phyloP scores from a whole-genome alignment of 1,140 invertebrate genomes.

The Tetragonula clypearis region DNA sequence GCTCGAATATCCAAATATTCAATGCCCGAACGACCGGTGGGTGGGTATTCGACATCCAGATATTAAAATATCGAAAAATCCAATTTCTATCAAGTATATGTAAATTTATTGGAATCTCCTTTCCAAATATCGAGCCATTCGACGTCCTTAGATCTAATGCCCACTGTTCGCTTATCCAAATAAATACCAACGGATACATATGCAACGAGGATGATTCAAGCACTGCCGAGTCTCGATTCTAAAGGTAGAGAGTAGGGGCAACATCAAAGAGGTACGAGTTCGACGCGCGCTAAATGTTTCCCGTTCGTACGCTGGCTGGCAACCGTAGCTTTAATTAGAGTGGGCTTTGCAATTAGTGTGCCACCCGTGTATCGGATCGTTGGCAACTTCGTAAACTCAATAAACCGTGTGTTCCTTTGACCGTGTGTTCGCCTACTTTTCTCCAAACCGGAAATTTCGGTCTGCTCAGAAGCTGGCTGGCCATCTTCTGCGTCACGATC shows the following conservation, averaged over 20 bases:
- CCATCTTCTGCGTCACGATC: background rate
- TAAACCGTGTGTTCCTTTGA: constrained; percentile 32
- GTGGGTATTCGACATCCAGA: too few species aligned
- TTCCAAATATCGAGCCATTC: too few species aligned
- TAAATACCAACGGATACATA: too few species aligned
- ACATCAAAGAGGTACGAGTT: constrained; percentile 52
- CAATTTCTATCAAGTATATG: too few species aligned
- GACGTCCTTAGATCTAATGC: too few species aligned
- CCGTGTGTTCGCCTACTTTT: background rate
- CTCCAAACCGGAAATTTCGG: background rate
- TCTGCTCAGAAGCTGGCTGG: too few species aligned
- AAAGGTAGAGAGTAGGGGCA: background rate
- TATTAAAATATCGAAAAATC: too few species aligned
- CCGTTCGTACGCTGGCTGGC: background rate
- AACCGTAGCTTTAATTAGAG: constrained; percentile 52
- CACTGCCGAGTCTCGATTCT: background rate
- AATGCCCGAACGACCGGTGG: too few species aligned
- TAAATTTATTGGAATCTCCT: too few species aligned
- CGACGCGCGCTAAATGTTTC: constrained; percentile 20
- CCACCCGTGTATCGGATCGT: background rate
- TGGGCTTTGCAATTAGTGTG: constrained; percentile 5
- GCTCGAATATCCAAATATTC: too few species aligned
- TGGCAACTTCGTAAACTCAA: constrained; percentile 50
- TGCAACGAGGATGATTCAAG: too few species aligned
- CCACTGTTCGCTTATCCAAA: too few species aligned